Conservation (phyloP, 2,888 invertebrate genomes). For the Melitaea athalia region DNA sequence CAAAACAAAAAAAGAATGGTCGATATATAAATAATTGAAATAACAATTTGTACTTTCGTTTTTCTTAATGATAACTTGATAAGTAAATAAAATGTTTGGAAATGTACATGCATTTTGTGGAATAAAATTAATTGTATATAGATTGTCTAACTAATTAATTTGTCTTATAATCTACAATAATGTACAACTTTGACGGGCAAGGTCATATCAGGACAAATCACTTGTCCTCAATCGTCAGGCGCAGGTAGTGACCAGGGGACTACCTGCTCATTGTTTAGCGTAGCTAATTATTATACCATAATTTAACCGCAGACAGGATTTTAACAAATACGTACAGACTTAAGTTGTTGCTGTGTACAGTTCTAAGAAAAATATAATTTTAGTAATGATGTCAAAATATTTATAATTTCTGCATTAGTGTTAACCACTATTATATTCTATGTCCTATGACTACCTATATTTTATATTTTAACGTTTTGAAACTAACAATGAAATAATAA, state of each 20-base stretch:
- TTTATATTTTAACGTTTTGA: no score
- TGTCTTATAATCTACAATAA: constrained; percentile 49
- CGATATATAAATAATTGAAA: not conserved
- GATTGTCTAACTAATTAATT: constrained; percentile 40
- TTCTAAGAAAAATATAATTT: constrained; percentile 47
- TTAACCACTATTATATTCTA: not conserved
- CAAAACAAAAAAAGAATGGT: not conserved
- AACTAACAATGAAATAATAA: constrained; percentile 22
- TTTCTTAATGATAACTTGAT: no score
- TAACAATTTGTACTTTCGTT: not conserved
- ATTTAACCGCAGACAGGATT: constrained; percentile 65
- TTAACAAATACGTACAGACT: constrained; percentile 44
- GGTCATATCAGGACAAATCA: constrained; percentile 74
- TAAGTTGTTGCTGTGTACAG: constrained; percentile 46
- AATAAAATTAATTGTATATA: not conserved
- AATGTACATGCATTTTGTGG: no score
- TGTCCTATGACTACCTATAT: no score
- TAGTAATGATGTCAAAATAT: not conserved
- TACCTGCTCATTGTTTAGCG: constrained; percentile 80
- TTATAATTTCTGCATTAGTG: not conserved
- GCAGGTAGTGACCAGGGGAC: constrained; percentile 79
- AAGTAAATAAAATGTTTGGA: no score
- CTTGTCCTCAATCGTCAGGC: constrained; percentile 75
- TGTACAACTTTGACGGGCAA: constrained; percentile 59
- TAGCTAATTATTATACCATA: constrained; percentile 79